Evolutionary conservation across 1,140 invertebrate species (phyloP).

Genomic region (Drosophila melanica): DNA sequence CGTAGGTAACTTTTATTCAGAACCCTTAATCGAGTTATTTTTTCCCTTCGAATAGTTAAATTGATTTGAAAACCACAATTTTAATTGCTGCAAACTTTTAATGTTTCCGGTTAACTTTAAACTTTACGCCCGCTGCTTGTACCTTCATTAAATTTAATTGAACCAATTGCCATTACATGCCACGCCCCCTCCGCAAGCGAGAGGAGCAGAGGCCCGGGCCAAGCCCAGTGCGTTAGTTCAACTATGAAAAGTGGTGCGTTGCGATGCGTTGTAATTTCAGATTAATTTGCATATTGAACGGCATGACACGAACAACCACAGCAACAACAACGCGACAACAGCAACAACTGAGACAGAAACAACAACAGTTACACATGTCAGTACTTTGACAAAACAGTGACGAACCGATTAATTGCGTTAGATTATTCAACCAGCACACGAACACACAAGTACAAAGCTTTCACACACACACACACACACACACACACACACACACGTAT

Average conservation of each 20-base stretch:
- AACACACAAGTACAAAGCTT: conserved; percentile 2
- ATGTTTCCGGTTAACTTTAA: background rate
- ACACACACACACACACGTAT: conserved; percentile 10
- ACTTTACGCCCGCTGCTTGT: conserved; percentile 1
- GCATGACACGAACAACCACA: conserved; percentile 51
- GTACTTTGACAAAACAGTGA: conserved; percentile 68
- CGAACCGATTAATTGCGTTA: conserved; percentile 82
- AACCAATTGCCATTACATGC: conserved; percentile 12
- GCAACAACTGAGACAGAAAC: conserved; percentile 21
- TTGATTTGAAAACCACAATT: background rate
- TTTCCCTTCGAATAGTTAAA: too few species aligned
- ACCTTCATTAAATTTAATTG: conserved; percentile 38
- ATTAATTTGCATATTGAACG: conserved; percentile 77
- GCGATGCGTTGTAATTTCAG: conserved; percentile 63
- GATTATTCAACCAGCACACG: conserved; percentile 62
- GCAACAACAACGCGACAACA: conserved; percentile 12
- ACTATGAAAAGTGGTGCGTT: conserved; percentile 9
- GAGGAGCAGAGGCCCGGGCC: background rate
- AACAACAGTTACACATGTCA: conserved; percentile 56
- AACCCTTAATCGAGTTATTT: too few species aligned
- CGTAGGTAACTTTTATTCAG: too few species aligned
- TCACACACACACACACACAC: conserved; percentile 12
- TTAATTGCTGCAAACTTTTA: background rate
- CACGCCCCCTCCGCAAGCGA: background rate
- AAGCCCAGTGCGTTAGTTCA: conserved; percentile 7